Evolutionary conservation across 2,113 vertebrate genomes (phyloP).

Genomic region (Urocolius indicus): DNA sequence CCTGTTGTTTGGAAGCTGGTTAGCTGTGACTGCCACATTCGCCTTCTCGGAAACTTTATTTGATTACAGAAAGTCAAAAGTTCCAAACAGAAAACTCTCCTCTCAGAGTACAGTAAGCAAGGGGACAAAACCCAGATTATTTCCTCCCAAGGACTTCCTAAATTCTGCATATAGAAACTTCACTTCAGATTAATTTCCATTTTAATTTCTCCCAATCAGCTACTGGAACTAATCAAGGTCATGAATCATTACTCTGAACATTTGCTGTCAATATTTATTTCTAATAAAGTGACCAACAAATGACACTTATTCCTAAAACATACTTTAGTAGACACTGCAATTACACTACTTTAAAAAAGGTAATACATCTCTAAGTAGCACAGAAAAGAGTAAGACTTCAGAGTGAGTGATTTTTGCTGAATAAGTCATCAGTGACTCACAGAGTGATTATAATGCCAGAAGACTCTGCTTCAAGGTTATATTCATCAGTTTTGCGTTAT

Average conservation of each 20-base stretch:
- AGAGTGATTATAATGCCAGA: background rate
- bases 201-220: background rate
- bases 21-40: background rate
- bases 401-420: background rate
- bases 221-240: background rate
- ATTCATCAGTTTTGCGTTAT: background rate
- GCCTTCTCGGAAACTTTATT: background rate
- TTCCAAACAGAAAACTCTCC: background rate
- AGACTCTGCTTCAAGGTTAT: background rate
- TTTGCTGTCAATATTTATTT: background rate
- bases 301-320: background rate
- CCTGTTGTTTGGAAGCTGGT: background rate
- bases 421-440: background rate
- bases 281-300: background rate
- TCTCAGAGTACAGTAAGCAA: background rate
- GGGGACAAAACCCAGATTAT: background rate
- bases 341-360: background rate
- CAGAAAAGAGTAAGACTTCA: background rate
- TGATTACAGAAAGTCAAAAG: background rate
- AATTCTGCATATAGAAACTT: background rate
- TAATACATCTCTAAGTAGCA: background rate
- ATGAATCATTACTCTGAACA: background rate
- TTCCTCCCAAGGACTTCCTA: background rate
- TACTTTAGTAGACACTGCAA: background rate
- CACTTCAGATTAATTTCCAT: background rate